phyloP scores from a whole-genome alignment of 35 echinoderm and acorn worm species.

The Diadema setosum region DNA sequence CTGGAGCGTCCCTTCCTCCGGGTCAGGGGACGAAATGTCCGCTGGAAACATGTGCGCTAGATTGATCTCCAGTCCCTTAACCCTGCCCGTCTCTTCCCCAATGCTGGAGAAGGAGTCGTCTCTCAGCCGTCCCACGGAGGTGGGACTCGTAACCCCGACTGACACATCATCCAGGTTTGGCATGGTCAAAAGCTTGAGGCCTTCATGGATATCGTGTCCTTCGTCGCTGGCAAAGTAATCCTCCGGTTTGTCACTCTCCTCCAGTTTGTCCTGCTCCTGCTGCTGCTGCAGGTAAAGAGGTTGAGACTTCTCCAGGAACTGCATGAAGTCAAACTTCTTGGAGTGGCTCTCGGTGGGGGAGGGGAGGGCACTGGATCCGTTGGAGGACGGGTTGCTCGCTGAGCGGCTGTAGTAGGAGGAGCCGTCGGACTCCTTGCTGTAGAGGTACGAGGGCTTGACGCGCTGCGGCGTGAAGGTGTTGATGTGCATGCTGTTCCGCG shows the following conservation, averaged over 20 bases:
- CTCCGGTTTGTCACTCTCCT: not conserved
- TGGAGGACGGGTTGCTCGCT: conserved; percentile 82
- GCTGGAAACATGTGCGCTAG: too few relatives aligned
- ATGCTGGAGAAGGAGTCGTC: too few relatives aligned
- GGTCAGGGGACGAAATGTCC: not conserved
- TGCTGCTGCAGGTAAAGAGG: not conserved
- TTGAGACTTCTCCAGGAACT: conserved; percentile 6
- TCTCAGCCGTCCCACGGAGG: too few relatives aligned
- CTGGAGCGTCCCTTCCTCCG: not conserved
- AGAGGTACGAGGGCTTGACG: conserved; percentile 17
- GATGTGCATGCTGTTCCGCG: conserved; percentile 7
- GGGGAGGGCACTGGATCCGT: conserved; percentile 76
- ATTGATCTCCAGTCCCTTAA: too few relatives aligned
- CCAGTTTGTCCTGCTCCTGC: not conserved
- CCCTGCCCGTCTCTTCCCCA: too few relatives aligned
- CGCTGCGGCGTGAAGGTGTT: conserved; percentile 75
- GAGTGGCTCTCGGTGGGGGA: conserved; percentile 72
- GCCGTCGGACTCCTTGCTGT: conserved; percentile 15
- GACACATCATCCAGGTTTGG: not conserved
- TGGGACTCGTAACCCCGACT: too few relatives aligned
- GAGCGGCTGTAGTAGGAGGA: conserved; percentile 57
- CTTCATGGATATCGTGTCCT: not conserved
- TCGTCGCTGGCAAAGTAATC: not conserved
- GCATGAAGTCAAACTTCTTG: conserved; percentile 42
- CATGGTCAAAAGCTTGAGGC: not conserved